Evolutionary conservation across 2,888 invertebrate genomes (phyloP).

Genomic region (Pegoplata infirma): DNA sequence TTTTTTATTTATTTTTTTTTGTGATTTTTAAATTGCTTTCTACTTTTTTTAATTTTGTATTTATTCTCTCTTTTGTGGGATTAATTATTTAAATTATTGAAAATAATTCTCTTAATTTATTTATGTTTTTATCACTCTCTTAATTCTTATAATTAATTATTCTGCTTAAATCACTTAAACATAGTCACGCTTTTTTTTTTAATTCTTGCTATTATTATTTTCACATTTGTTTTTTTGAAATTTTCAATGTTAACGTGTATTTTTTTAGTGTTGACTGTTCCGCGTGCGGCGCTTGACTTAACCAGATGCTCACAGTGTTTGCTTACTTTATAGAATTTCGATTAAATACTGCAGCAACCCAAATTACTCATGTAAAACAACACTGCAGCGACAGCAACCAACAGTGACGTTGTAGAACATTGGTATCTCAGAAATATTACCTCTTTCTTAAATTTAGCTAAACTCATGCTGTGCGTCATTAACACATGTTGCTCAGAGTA

Average conservation of each 20-base stretch:
- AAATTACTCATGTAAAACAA: conserved; percentile 32
- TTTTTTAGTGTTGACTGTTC: conserved; percentile 45
- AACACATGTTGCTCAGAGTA: conserved; percentile 12
- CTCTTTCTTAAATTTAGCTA: not conserved
- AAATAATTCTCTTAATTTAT: too few relatives aligned
- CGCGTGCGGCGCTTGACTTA: conserved; percentile 61
- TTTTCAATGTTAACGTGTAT: conserved; percentile 1
- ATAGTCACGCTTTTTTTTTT: conserved; percentile 1
- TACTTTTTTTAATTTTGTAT: not conserved
- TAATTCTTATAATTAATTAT: not conserved
- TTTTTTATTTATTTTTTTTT: conserved; percentile 1
- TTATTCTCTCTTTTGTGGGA: not conserved
- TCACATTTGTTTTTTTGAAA: conserved; percentile 9
- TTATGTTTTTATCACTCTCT: not conserved
- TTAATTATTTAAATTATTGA: not conserved
- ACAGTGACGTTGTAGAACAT: conserved; percentile 13
- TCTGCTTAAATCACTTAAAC: not conserved
- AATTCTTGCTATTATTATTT: not conserved
- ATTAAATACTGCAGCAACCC: conserved; percentile 54
- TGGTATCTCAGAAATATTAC: not conserved
- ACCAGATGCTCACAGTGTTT: conserved; percentile 46
- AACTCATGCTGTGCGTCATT: conserved; percentile 19
- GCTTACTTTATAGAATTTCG: conserved; percentile 64
- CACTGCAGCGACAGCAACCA: conserved; percentile 20
- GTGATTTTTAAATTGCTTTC: not conserved